Conservation (phyloP, 2,888 invertebrate genomes). For the Epirrhoe tristata region DNA sequence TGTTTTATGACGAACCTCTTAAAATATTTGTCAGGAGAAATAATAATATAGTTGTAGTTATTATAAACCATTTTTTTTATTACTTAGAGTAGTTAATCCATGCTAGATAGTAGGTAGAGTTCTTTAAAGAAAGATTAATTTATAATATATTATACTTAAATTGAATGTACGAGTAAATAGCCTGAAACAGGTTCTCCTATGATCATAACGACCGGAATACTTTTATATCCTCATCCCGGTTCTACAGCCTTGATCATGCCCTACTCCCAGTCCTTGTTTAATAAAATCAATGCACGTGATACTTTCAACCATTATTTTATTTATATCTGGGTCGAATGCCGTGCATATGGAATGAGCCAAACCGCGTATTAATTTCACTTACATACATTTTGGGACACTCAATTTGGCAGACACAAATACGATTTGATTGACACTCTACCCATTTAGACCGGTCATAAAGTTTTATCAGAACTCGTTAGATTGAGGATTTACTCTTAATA, state of each 20-base stretch:
- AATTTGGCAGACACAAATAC: constrained; percentile 17
- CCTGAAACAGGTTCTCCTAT: constrained; percentile 2
- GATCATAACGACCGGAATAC: constrained; percentile 3
- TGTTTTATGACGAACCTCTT: too few species aligned
- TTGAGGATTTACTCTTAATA: neutral
- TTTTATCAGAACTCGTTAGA: neutral
- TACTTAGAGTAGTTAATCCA: too few species aligned
- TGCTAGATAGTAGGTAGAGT: too few species aligned
- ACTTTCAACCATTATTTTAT: constrained; percentile 48
- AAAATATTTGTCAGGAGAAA: too few species aligned
- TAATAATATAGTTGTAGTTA: too few species aligned
- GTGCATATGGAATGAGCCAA: constrained; percentile 67
- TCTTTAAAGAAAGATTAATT: too few species aligned
- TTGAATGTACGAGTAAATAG: neutral
- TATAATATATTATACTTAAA: too few species aligned
- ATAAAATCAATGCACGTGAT: constrained; percentile 34
- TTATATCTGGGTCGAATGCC: constrained; percentile 57
- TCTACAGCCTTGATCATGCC: constrained; percentile 46
- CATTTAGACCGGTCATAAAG: neutral
- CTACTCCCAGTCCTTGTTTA: constrained; percentile 55
- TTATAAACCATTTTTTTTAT: too few species aligned
- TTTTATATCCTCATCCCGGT: constrained; percentile 39
- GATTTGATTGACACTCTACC: neutral
- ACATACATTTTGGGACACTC: constrained; percentile 54
- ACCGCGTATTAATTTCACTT: constrained; percentile 52